Conservation (phyloP, 2,797 vertebrate genomes). For the Falco concolor region DNA sequence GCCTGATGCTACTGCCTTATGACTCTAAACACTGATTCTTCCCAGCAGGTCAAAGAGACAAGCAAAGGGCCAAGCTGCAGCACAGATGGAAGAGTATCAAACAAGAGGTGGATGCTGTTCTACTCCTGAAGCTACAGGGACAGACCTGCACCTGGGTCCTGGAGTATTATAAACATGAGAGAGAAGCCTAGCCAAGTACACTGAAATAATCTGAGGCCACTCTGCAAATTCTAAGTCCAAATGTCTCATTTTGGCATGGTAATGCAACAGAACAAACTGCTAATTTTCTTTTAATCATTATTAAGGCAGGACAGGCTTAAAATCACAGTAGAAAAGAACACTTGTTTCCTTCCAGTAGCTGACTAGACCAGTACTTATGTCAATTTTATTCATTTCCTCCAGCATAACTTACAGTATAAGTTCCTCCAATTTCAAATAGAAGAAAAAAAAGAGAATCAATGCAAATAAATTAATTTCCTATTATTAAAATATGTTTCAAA, state of each 20-base stretch:
- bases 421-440: not conserved
- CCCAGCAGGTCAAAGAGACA: fast-evolving
- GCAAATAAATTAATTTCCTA: not conserved
- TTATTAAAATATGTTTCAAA: not conserved
- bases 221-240: not conserved
- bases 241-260: not conserved
- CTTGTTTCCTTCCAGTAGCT: not conserved
- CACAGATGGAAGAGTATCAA: not conserved
- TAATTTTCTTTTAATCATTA: not conserved
- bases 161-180: not conserved
- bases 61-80: not conserved
- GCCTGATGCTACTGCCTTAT: fast-evolving
- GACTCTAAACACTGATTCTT: not conserved
- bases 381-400: not conserved
- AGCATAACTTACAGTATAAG: not conserved
- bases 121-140: not conserved
- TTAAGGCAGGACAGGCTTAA: not conserved
- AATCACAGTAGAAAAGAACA: not conserved
- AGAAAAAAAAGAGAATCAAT: not conserved
- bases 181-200: not conserved
- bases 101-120: not conserved
- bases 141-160: not conserved
- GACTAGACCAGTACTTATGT: not conserved
- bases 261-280: not conserved
- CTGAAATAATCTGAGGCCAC: not conserved